Evolutionary conservation across 1,140 invertebrate genomes (phyloP), one percentile per base, ranked within the genome.

Genomic region (Panulirus ornatus): DNA sequence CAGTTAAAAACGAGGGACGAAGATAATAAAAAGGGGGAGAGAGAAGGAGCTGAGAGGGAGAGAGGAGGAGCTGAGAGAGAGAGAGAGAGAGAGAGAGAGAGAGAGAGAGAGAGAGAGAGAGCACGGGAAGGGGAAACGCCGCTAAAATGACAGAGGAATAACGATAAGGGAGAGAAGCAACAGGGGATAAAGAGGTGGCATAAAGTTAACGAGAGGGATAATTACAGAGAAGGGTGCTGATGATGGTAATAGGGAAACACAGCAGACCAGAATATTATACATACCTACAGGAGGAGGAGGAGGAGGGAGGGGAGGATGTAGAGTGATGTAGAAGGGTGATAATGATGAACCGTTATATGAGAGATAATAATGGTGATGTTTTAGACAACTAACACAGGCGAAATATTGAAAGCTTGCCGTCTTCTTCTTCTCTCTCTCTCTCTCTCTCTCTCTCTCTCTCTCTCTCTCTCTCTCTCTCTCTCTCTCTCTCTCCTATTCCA

Each of bases 131-230:
- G 1, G 40, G 44, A 14, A 30, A 51, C n/a, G 22, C 34, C 27
- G 42, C 14, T 30, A 36, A 66, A 66, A 81, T 58, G 58, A 58
- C 9, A 11, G 47, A 58, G 47, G 78, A 38, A 81, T 81, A 34
- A 58, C 36, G n/a, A 58, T 36, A 81, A 58, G 47, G 44, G 30
- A 81, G 78, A 58, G 54, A 58, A 81, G 47, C 47, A 81, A 81
- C 47, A 81, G 54, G 78, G 22, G 47, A 81, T 81, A 81, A 81
- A 58, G 78, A 81, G 78, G 54, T 58, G 78, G n/a, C 54, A 81
- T 81, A 81, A 81, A 81, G 78, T 54, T 81, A 81, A 81, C 78
- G 78, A 81, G 51, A 22, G 58, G 78, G 58, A 58, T 51, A 81
- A 81, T 81, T 81, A 81, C 42, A 42, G 51, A 22, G 54, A 47